Conservation (phyloP, 2,113 vertebrate genomes). For the Gymnarchus niloticus region DNA sequence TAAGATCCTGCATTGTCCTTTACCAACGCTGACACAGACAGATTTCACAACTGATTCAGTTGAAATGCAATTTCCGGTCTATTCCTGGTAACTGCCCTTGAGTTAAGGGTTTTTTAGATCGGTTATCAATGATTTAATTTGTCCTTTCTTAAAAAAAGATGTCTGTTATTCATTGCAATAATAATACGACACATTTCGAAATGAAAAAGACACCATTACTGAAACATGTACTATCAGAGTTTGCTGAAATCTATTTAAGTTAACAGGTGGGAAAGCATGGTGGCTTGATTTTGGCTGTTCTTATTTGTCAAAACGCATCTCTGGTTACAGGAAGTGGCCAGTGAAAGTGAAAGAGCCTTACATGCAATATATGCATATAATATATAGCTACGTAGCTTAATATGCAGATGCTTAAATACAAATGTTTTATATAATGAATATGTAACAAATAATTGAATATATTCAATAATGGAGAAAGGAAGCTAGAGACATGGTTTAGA, state of each 20-base stretch:
- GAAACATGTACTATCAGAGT: not conserved
- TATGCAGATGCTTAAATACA: too few relatives aligned
- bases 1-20: slow-evolving; percentile 51
- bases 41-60: slow-evolving; percentile 56
- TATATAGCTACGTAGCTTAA: too few relatives aligned
- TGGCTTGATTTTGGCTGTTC: too few relatives aligned
- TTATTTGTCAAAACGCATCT: not conserved
- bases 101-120: not conserved
- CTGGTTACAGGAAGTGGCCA: not conserved
- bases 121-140: not conserved
- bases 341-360: not conserved
- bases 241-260: not conserved
- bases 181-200: not conserved
- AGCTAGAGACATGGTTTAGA: too few relatives aligned
- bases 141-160: not conserved
- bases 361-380: too few relatives aligned
- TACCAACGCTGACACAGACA: slow-evolving; percentile 45
- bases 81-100: slow-evolving; percentile 8
- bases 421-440: too few relatives aligned
- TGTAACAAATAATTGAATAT: too few relatives aligned
- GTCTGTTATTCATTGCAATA: not conserved
- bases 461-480: too few relatives aligned
- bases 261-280: not conserved
- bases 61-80: slow-evolving; percentile 33
- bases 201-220: not conserved